Evolutionary conservation across 1,140 invertebrate genomes (phyloP).

Genomic region (Drosophila asahinai): DNA sequence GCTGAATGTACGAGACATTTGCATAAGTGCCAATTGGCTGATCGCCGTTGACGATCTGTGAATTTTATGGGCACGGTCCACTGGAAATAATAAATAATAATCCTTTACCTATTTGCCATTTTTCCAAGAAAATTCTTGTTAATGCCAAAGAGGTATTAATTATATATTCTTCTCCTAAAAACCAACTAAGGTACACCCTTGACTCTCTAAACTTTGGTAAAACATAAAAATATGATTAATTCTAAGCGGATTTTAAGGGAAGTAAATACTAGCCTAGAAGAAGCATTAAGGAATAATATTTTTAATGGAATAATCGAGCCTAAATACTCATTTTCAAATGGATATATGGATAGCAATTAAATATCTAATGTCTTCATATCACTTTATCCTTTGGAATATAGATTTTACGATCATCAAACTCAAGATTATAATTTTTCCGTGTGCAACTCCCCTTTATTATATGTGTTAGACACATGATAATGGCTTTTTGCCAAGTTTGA

Average conservation of each 20-base stretch:
- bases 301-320: too few species aligned
- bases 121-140: too few species aligned
- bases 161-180: not conserved
- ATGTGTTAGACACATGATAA: slow-evolving; percentile 64
- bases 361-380: too few species aligned
- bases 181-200: too few species aligned
- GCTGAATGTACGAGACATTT: slow-evolving; percentile 48
- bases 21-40: slow-evolving; percentile 53
- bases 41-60: slow-evolving; percentile 40
- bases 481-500: slow-evolving; percentile 72
- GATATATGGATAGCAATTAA: too few species aligned
- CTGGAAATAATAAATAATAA: not conserved
- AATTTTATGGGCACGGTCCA: slow-evolving; percentile 31
- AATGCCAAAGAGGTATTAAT: too few species aligned
- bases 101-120: too few species aligned
- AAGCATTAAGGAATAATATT: not conserved
- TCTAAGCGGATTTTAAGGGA: not conserved
- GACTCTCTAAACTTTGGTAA: too few species aligned
- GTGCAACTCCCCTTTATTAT: slow-evolving; percentile 48
- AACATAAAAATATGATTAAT: too few species aligned
- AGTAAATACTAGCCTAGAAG: not conserved
- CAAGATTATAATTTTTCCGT: not conserved
- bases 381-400: not conserved
- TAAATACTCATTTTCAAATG: too few species aligned
- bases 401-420: not conserved